Conservation (phyloP, 1,140 invertebrate species). For the Drosophila malerkotliana region DNA sequence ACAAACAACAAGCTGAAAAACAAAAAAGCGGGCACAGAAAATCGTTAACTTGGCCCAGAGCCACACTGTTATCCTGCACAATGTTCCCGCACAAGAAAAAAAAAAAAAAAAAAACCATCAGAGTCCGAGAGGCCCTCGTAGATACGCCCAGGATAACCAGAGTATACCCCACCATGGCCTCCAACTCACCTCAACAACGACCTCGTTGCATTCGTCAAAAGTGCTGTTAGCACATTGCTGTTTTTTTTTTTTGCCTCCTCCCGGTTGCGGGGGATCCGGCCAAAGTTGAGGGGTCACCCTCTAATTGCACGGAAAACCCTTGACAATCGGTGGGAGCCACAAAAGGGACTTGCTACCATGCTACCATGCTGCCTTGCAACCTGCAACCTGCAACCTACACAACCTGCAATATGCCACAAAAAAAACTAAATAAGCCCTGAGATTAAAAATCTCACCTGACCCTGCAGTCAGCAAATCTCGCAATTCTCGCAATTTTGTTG, state of each 20-base stretch:
- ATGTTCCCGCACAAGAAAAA: conserved; percentile 12
- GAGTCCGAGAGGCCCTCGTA: neutral
- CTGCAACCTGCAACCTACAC: neutral
- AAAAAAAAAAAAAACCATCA: neutral
- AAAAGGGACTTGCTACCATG: conserved; percentile 1
- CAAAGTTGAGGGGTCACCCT: conserved; percentile 27
- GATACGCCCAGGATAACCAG: neutral
- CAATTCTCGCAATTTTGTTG: neutral
- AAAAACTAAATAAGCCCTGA: conserved; percentile 1
- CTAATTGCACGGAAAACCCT: conserved; percentile 43
- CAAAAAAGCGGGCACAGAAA: conserved; percentile 46
- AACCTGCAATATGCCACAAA: neutral
- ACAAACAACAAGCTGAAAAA: conserved; percentile 9
- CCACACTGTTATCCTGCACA: conserved; percentile 51
- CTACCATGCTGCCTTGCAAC: neutral
- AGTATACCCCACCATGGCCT: neutral
- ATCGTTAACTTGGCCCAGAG: conserved; percentile 66
- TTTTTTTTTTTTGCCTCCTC: conserved; percentile 3
- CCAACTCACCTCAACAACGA: conserved; percentile 31
- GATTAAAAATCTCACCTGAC: conserved; percentile 20
- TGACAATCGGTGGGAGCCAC: conserved; percentile 14
- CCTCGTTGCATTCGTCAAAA: conserved; percentile 74
- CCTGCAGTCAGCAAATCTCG: neutral
- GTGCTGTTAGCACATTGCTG: conserved; percentile 52
- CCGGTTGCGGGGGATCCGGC: conserved; percentile 5